Conservation (phyloP, 2,797 vertebrate species). For the Protosalanx chinensis region DNA sequence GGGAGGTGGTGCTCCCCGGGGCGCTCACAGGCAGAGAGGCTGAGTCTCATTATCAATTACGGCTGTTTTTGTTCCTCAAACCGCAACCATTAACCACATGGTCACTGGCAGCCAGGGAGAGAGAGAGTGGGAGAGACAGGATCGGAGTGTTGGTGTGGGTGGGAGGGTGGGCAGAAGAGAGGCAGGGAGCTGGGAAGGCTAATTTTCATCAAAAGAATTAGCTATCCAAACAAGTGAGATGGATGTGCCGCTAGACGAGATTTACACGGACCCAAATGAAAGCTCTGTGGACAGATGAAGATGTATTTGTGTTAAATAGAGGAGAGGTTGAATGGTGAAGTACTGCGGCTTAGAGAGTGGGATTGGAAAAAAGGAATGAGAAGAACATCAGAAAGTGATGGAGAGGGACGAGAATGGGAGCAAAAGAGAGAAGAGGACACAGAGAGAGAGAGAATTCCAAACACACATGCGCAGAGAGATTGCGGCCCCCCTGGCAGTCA, state of each 20-base stretch:
- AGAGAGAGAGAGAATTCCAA: slow-evolving; percentile 59
- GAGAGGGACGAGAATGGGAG: neutral
- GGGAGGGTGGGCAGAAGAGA: neutral
- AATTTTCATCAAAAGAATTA: slow-evolving; percentile 72
- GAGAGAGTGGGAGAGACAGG: slow-evolving; percentile 2
- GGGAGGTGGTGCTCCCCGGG: slow-evolving; percentile 22
- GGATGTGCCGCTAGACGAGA: slow-evolving; percentile 41
- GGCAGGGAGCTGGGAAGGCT: neutral
- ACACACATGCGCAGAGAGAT: slow-evolving; percentile 65
- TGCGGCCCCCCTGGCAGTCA: slow-evolving; percentile 60
- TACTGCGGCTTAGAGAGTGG: slow-evolving; percentile 45
- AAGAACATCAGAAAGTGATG: slow-evolving; percentile 1
- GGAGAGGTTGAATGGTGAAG: slow-evolving; percentile 57
- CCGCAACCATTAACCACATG: slow-evolving; percentile 68
- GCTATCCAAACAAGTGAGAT: slow-evolving; percentile 62
- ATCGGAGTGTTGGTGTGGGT: neutral
- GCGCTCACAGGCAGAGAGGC: slow-evolving; percentile 67
- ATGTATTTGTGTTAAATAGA: slow-evolving; percentile 63
- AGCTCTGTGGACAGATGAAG: slow-evolving; percentile 61
- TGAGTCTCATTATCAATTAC: slow-evolving; percentile 80
- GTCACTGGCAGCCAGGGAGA: slow-evolving; percentile 59
- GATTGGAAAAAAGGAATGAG: slow-evolving; percentile 18
- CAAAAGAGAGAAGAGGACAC: slow-evolving; percentile 67
- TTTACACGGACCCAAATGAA: slow-evolving; percentile 46
- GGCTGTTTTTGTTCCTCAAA: slow-evolving; percentile 75